Evolutionary conservation across 1,140 invertebrate genomes (phyloP), one percentile per base, ranked within the genome.

Genomic region (Pseudomyrmex flavicornis): DNA sequence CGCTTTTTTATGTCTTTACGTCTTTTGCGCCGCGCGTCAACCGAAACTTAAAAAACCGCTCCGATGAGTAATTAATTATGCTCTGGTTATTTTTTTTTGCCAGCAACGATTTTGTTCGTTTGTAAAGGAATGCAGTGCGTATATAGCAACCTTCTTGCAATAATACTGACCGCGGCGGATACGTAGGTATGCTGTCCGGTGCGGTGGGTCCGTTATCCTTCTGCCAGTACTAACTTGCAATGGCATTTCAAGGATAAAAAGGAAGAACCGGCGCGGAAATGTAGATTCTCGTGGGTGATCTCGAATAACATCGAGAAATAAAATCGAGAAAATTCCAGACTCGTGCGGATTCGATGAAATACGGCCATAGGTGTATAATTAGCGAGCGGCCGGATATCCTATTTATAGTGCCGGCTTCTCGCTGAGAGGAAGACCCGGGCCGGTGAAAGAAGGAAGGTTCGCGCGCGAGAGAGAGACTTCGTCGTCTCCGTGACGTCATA

Each of bases 341-440:
- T 89, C 88, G 86, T 58, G 76, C 68, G 75, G 66, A 85, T 84
- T 72, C 61, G 82, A 61, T 70, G 26, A 58, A 76, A 20, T 26
- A 79, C 82, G 83, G 79, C 88, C 89, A 89, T 88, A 83, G 85
- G 86, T 88, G 85, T 94, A 94, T 93, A 94, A 94, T 94, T 94
- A 94, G 93, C 90, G 76, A 91, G 88, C 77, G 86, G 89, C 90
- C 90, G 87, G 87, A 92, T 88, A 91, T 90, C 88, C 91, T 94
- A 94, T 94, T 94, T 93, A 92, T 94, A 94, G 93, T 91, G 91
- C 86, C 93, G 92, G 92, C 93, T 92, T 66, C 92, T 93, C 90
- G 92, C 93, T 93, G 70, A 72, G 80, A 82, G 80, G 83, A 84
- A 82, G 73, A 82, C 88, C 87, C 75, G 82, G 88, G 77, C 79